Percentiles rank a stretch among this genome's conserved stretches.
These are phyloP conservation scores for Tauraco erythrolophus DNA, from an alignment of 2,113 vertebrate genomes.

Conservation along the genomic window DNA sequence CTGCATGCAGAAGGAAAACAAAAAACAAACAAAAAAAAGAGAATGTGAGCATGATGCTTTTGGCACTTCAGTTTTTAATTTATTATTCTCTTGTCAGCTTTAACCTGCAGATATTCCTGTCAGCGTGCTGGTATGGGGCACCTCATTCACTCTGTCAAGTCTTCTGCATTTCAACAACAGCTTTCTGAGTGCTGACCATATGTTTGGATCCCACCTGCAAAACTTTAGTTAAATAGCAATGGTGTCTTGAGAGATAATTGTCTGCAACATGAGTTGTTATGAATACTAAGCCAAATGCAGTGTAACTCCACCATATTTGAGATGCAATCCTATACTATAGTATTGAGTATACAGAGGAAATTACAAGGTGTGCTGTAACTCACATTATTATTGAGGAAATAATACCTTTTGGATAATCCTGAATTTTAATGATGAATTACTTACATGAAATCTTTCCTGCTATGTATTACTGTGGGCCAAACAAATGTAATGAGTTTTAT, in stretches of 20 bases:
- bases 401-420: background rate
- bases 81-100: background rate
- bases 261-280: slow-evolving; percentile 13
- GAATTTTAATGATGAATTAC: background rate
- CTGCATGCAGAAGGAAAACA: background rate
- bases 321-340: background rate
- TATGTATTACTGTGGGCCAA: background rate
- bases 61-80: slow-evolving; percentile 25
- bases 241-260: background rate
- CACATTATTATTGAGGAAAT: background rate
- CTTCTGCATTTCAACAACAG: background rate
- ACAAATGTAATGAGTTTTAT: background rate
- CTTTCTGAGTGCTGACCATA: background rate
- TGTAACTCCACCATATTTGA: background rate
- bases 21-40: background rate
- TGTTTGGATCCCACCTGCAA: slow-evolving; percentile 26
- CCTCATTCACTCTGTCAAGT: background rate
- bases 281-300: background rate
- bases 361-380: background rate
- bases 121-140: background rate
- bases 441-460: background rate
- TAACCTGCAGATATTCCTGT: background rate
- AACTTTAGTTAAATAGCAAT: background rate
- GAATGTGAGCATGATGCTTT: background rate
- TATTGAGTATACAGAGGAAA: background rate